Evolutionary conservation across 2,888 invertebrate species (phyloP), one percentile per base, ranked within the genome.

Genomic region (Diarsia rubi): DNA sequence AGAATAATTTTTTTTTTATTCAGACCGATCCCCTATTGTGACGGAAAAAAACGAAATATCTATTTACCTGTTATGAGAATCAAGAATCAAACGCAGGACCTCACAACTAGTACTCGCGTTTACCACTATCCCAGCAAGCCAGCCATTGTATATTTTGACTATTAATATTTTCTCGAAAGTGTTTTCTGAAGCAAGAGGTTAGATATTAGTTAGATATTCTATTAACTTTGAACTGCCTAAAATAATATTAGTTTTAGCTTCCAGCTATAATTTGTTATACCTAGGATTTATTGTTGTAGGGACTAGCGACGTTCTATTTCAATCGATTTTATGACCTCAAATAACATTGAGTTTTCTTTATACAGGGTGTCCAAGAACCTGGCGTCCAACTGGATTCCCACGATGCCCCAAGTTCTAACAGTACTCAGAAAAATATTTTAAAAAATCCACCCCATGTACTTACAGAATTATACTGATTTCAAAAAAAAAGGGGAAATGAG

Each of bases 141-240:
- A 14, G 54, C 2, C 54, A 24, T 54, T 67, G 47, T 44, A 12
- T 52, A 72, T 45, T 59, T 21, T 64, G 54, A 63, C 52, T 24
- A 49, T 44, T 0, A n/a, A 37, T 60, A 3, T 64, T 42, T n/a
- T 27, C 27, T 31, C 1, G 37, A 78, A 54, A 70, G 6, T 54
- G 60, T 78, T 78, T 52, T 52, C 9, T 21, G 1, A 42, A 47
- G 45, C 54, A 0, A 21, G 14, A 14, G n/a, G 54, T 69, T 57
- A n/a, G n/a, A n/a, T n/a, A n/a, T n/a, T n/a, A n/a, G n/a, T n/a
- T n/a, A n/a, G 47, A 24, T 57, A 64, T 63, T 69, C 47, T 31
- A 57, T 69, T 49, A 76, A 57, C 24, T 69, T 21, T n/a, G 69
- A n/a, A 8, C 21, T 1, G 45, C 60, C 78, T 78, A 71, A 54